These are phyloP conservation scores for Teinopalpus imperialis DNA, from an alignment of 2,888 invertebrate species.

Conservation along the genomic window DNA sequence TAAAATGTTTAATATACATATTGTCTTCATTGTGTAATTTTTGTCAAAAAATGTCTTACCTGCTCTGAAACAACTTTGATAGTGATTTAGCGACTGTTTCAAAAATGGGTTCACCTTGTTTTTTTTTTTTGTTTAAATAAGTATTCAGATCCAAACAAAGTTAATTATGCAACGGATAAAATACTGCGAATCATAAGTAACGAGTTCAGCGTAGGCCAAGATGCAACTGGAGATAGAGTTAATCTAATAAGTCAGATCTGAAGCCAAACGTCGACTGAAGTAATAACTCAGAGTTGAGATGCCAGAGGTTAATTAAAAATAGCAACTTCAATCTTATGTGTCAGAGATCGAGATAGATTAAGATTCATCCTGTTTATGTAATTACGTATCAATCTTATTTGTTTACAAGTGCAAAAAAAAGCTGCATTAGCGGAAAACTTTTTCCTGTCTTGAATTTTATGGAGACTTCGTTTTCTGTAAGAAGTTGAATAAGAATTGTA, in stretches of 20 bases:
- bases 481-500: too few relatives aligned
- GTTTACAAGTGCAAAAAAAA: too few relatives aligned
- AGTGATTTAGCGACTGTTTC: slow-evolving; percentile 10
- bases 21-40: slow-evolving; percentile 54
- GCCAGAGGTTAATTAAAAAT: slow-evolving; percentile 82
- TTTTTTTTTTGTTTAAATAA: not conserved
- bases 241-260: slow-evolving; percentile 81
- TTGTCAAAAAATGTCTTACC: too few relatives aligned
- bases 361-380: slow-evolving; percentile 56
- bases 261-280: slow-evolving; percentile 68
- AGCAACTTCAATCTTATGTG: slow-evolving; percentile 73
- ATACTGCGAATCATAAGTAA: slow-evolving; percentile 73
- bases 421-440: too few relatives aligned
- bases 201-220: slow-evolving; percentile 49
- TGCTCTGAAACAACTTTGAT: slow-evolving; percentile 42
- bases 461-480: too few relatives aligned
- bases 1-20: slow-evolving; percentile 64
- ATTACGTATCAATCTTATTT: slow-evolving; percentile 31
- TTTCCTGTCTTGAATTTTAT: too few relatives aligned
- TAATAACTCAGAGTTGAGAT: slow-evolving; percentile 74
- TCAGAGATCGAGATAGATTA: slow-evolving; percentile 68
- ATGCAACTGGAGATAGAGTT: slow-evolving; percentile 74
- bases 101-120: not conserved
- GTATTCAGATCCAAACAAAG: slow-evolving; percentile 49
- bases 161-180: slow-evolving; percentile 71